phyloP scores from a whole-genome alignment of 2,113 vertebrate species.

The Chroicocephalus ridibundus region DNA sequence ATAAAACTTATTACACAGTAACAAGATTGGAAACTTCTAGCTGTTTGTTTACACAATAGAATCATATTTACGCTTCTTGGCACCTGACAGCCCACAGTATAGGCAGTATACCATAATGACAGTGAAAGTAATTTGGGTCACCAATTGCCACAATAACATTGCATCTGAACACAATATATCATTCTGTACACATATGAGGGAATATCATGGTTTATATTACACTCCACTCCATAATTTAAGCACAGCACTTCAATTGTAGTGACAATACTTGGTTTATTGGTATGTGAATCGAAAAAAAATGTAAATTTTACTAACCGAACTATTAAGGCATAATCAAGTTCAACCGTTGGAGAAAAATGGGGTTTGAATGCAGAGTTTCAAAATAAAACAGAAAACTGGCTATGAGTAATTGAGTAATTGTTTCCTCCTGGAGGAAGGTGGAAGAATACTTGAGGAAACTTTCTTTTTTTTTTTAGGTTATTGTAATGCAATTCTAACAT shows the following conservation, averaged over 20 bases:
- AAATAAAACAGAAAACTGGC: constrained; percentile 8
- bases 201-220: not conserved
- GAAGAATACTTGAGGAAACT: not conserved
- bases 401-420: constrained; percentile 1
- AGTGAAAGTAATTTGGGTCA: constrained; percentile 12
- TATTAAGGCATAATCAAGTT: not conserved
- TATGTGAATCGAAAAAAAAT: not conserved
- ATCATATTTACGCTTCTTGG: not conserved
- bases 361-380: not conserved
- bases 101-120: not conserved
- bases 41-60: not conserved
- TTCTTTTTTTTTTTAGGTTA: not conserved
- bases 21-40: not conserved
- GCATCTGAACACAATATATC: not conserved
- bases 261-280: not conserved
- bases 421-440: not conserved
- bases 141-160: not conserved
- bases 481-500: not conserved
- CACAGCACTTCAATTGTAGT: not conserved
- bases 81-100: not conserved
- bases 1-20: not conserved
- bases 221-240: not conserved
- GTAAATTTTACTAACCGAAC: not conserved
- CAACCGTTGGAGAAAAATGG: not conserved
- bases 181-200: not conserved